Evolutionary conservation across 2,888 invertebrate genomes (phyloP).

Genomic region (Oscheius sp.): DNA sequence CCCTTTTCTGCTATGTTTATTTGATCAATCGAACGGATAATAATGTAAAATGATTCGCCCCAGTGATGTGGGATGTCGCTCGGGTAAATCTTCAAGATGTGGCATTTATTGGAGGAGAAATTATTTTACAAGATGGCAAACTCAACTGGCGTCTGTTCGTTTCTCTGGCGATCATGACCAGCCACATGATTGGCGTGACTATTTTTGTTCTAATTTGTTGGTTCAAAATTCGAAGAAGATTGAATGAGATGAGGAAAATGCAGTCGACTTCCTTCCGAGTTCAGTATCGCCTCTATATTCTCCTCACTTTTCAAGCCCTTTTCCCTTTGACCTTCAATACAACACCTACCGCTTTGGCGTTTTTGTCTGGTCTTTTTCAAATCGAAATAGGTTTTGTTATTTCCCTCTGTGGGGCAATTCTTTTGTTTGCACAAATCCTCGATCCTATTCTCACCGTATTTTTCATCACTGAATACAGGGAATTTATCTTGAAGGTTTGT

Average conservation of each 20-base stretch:
- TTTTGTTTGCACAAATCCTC: too few species aligned
- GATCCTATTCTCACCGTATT: too few species aligned
- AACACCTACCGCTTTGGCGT: neutral
- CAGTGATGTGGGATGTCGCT: neutral
- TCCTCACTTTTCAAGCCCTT: constrained; percentile 9
- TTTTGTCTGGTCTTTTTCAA: neutral
- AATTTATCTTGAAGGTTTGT: too few species aligned
- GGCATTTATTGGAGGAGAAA: neutral
- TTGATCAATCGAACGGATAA: neutral
- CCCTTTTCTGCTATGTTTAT: neutral
- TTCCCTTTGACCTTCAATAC: constrained; percentile 8
- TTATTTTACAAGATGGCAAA: neutral
- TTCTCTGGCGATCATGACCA: neutral
- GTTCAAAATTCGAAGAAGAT: neutral
- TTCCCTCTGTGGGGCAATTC: too few species aligned
- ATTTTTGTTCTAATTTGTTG: neutral
- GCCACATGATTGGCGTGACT: neutral
- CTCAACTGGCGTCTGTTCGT: neutral
- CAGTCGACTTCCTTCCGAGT: neutral
- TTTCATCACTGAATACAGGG: too few species aligned
- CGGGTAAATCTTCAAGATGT: neutral
- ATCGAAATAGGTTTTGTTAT: neutral
- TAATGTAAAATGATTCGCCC: neutral
- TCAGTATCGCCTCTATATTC: constrained; percentile 2
- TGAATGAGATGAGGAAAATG: neutral